These are phyloP conservation scores for Syngnathus rostellatus DNA, from an alignment of 2,797 vertebrate genomes.

Conservation along the genomic window DNA sequence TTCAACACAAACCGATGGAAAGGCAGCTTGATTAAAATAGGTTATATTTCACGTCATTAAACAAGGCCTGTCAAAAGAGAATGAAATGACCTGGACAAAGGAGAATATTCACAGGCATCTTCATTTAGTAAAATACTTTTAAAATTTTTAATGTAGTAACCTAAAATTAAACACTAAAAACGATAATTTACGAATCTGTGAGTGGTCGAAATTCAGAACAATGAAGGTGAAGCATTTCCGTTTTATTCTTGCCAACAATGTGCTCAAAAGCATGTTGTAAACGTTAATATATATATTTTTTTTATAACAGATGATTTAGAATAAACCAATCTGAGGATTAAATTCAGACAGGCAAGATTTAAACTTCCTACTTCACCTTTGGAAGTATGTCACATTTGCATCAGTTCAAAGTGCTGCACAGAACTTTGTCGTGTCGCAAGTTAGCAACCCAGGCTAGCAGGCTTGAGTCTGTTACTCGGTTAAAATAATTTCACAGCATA, in stretches of 20 bases:
- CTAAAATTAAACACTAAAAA: neutral
- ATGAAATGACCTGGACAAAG: neutral
- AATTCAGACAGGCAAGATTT: conserved; percentile 12
- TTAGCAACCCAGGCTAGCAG: conserved; percentile 7
- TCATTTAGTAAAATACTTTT: neutral
- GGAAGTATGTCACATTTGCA: conserved; percentile 12
- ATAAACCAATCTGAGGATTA: neutral
- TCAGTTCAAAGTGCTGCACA: conserved; percentile 8
- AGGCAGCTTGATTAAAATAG: neutral
- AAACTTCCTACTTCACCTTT: conserved; percentile 36
- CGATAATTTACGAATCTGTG: neutral
- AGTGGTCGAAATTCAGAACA: neutral
- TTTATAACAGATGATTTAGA: no score
- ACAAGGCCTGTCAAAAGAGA: conserved; percentile 2
- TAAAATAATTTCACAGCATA: conserved; percentile 18
- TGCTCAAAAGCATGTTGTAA: neutral
- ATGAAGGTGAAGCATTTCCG: conserved; percentile 4
- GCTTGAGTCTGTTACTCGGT: neutral
- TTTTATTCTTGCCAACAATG: conserved; percentile 6
- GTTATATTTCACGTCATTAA: neutral
- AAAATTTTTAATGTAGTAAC: neutral
- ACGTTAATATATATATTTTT: neutral
- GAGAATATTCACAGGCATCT: neutral
- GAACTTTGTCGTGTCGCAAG: conserved; percentile 8
- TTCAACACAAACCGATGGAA: conserved; percentile 15